A percentile compares a stretch with the other conserved stretches of the same genome.
These are phyloP conservation scores for Apaloderma vittatum DNA, from an alignment of 2,113 vertebrate genomes.

Conservation along the genomic window DNA sequence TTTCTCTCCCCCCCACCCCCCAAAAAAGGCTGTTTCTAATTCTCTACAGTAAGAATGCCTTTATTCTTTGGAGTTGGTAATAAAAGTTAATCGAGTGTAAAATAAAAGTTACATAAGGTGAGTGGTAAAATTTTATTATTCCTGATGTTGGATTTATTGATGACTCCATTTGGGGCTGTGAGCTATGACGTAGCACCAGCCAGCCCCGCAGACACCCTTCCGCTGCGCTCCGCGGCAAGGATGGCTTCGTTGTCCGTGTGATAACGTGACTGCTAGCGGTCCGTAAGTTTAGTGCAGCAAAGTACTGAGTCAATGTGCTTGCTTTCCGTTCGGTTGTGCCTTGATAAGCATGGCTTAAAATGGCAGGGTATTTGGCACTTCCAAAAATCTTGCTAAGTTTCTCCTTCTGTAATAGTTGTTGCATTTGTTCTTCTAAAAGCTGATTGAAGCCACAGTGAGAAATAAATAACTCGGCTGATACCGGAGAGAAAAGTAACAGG, in stretches of 20 bases:
- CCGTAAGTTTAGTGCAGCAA: not conserved
- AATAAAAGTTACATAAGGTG: constrained; percentile 55
- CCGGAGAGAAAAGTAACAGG: not conserved
- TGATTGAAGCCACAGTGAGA: not conserved
- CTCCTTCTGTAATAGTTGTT: not conserved
- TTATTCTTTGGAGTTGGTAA: constrained; percentile 37
- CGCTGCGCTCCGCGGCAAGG: not conserved
- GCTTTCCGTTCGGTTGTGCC: not conserved
- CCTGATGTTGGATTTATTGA: constrained; percentile 3
- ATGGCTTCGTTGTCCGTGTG: rapidly evolving
- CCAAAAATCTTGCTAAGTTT: not conserved
- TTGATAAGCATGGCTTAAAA: not conserved
- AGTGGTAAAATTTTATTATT: constrained; percentile 45
- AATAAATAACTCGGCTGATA: not conserved
- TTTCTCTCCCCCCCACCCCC: rapidly evolving
- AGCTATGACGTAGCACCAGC: not conserved
- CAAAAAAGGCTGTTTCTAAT: constrained; percentile 36
- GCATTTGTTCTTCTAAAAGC: not conserved
- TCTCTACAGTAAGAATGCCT: constrained; percentile 20
- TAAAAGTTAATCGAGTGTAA: constrained; percentile 75
- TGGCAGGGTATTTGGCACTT: not conserved
- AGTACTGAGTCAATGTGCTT: not conserved
- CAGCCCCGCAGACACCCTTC: not conserved
- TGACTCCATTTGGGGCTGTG: not conserved
- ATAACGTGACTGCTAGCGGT: not conserved